These are phyloP conservation scores for Sebastes itinus DNA, from an alignment of 2,797 vertebrate species.

Conservation along the genomic window DNA sequence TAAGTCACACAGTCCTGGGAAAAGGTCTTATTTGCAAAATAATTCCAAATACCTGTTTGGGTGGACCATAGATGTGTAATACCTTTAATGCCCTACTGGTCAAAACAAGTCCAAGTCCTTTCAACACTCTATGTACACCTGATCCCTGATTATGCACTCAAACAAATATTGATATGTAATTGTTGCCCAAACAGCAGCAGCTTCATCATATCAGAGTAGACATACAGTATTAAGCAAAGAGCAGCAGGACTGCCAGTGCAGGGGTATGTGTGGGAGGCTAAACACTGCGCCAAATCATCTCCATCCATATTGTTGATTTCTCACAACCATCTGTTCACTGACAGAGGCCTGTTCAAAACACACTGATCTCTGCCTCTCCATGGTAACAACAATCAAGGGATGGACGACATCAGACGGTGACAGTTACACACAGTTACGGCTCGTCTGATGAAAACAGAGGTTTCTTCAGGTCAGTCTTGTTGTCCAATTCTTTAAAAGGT, in stretches of 20 bases:
- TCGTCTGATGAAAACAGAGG: background rate
- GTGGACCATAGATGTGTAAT: no score
- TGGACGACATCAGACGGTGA: constrained; percentile 4
- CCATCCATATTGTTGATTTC: constrained; percentile 49
- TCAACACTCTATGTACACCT: background rate
- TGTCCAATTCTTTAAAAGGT: no score
- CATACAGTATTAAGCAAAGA: background rate
- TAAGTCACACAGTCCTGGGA: no score
- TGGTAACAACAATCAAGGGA: constrained; percentile 37
- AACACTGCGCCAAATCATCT: constrained; percentile 31
- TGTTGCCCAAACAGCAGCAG: background rate
- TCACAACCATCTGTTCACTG: constrained; percentile 42
- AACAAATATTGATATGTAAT: background rate
- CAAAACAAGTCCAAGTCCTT: background rate
- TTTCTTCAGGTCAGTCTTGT: background rate
- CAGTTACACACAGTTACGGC: background rate
- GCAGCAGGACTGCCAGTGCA: constrained; percentile 6
- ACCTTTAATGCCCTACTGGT: background rate
- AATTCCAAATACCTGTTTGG: no score
- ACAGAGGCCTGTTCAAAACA: constrained; percentile 7
- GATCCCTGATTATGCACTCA: background rate
- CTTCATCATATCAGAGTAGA: background rate
- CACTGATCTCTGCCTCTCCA: constrained; percentile 21
- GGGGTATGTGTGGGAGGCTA: constrained; percentile 23
- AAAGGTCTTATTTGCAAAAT: no score